Evolutionary conservation across 2,797 vertebrate genomes (phyloP), one percentile per base, ranked within the genome.

Genomic region (Malurus splendens): DNA sequence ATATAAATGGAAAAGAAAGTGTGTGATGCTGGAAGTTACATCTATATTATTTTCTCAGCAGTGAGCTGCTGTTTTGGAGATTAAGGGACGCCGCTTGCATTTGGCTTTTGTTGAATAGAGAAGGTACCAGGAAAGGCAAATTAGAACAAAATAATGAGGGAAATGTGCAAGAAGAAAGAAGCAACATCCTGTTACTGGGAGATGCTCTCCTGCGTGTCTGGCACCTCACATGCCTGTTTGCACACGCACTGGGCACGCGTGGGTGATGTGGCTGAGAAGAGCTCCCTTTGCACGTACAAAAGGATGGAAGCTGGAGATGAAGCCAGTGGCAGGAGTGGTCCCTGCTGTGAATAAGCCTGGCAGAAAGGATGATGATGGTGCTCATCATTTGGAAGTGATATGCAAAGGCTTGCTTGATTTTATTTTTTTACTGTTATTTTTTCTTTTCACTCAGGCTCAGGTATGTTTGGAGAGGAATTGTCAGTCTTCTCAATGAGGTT

Each of bases 1-100:
- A 98, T 98, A 96, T 98, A 97, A 98, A 98, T 98, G 96, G 97
- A 96, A 97, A 97, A 96, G 96, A 97, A 96, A 97, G 96, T 96
- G 96, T 95, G 80, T 93, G 95, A 89, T 94, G 96, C 96, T 96
- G 97, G 95, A 97, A 97, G 97, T 96, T 97, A 95, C 95, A 93
- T 96, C 96, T 97, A 93, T 96, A 96, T 97, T 97, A 97, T 98
- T 97, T 97, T 97, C 97, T 96, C 97, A 95, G 97, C 97, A 91
- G 97, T 95, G 95, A 93, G 97, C 96, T 94, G 96, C 97, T 96
- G 96, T 95, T 95, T 88, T 42, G n/a, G 94, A 96, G 97, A 97
- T 97, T 96, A 96, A 94, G 96, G 95, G 95, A 96, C 51, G 45
- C 22, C 30, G 94, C 94, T 96, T 96, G 96, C 96, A 92, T 96